Evolutionary conservation across 2,888 invertebrate genomes (phyloP).

Genomic region (Drosophila basisetae): DNA sequence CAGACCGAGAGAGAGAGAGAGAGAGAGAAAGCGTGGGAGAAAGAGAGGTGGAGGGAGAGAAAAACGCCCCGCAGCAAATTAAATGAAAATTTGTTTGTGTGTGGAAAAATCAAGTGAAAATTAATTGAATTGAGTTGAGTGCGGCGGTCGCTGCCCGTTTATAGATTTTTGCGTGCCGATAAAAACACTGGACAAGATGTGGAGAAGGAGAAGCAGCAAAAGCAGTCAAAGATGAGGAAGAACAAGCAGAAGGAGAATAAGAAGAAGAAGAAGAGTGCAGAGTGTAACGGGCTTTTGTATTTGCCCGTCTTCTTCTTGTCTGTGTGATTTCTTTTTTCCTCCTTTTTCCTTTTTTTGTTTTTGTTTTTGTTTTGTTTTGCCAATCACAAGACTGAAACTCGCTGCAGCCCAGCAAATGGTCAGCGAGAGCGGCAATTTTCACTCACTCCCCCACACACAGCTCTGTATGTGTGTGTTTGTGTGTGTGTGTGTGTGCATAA

Average conservation of each 20-base stretch:
- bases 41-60: constrained; percentile 6
- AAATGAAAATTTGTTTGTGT: constrained; percentile 74
- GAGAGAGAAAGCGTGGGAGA: constrained; percentile 1
- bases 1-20: constrained; percentile 1
- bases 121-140: constrained; percentile 84
- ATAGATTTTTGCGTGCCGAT: constrained; percentile 69
- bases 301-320: constrained; percentile 24
- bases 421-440: constrained; percentile 54
- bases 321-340: neutral
- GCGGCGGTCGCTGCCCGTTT: constrained; percentile 70
- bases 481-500: constrained; percentile 57
- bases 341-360: neutral
- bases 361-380: constrained; percentile 62
- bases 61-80: constrained; percentile 71
- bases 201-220: neutral
- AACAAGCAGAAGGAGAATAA: neutral
- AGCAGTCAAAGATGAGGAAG: constrained; percentile 3
- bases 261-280: constrained; percentile 32
- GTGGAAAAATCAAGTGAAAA: constrained; percentile 83
- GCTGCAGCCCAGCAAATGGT: constrained; percentile 62
- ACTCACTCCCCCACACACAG: constrained; percentile 10
- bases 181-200: constrained; percentile 33
- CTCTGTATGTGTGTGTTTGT: constrained; percentile 5
- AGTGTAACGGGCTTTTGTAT: constrained; percentile 18
- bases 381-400: constrained; percentile 75